Evolutionary conservation across 2,888 invertebrate species (phyloP), one percentile per base, ranked within the genome.

Genomic region (Mechanitis mazaeus): DNA sequence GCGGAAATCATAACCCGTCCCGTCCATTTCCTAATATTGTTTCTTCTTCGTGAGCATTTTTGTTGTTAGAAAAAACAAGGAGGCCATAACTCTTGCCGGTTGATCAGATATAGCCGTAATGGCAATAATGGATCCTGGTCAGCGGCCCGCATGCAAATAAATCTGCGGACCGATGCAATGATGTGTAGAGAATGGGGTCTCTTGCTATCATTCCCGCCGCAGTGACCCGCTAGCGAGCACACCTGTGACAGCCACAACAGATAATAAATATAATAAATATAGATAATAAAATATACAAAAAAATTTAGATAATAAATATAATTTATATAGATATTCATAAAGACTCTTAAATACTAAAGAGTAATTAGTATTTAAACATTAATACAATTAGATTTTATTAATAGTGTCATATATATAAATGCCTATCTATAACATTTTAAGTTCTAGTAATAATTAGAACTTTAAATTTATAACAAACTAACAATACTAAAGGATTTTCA

Each of bases 131-230:
- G 86, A 87, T 90, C 90, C 89, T 90, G 90, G 88, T 87, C 90
- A 90, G 88, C 88, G 85, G 89, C 89, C 90, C 90, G 89, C 91
- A 91, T 90, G 91, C 91, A 90, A 91, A 91, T 91, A 91, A 91
- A 91, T 91, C 90, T 87, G 85, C 84, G 84, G 80, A 82, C 87
- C 85, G 79, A 90, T 89, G 90, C 90, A 90, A 90, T 91, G 90
- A 90, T 90, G 90, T 90, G 91, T 90, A 87, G 87, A 89, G 84
- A 91, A 91, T 91, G 87, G 86, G 79, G 75, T 80, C 81, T 83
- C 85, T 61, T 70, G 72, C 68, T 73, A 71, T 61, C 65, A 42
- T 54, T 62, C 50, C 57, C 38, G 58, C 46, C 45, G 46, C 59
- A 38, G 45, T 60, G 57, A 58, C 64, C 62, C 50, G 60, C 56